Base-by-base conservation (phyloP, 2,888 invertebrate species). In the Hydraecia micacea region DNA sequence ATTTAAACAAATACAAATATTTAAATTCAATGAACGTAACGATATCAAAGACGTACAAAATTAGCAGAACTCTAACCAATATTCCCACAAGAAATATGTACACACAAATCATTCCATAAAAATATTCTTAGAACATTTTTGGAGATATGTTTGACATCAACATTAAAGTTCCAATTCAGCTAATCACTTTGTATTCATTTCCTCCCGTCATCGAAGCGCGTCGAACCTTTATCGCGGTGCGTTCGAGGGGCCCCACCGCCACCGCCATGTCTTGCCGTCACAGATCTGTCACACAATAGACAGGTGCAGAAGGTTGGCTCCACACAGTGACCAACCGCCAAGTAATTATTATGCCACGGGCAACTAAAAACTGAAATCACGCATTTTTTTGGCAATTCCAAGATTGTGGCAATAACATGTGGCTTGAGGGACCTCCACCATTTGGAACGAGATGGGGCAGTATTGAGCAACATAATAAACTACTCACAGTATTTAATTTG, bases 221-320 rank as follows among this genome's bases (percentile, higher is more conserved):
- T 58, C 70, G 42, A 39, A 71, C 55, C 71, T 69, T 81, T 77
- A 84, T 69, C 75, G 60, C 68, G 75, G 70, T 42, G 36, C 36
- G 67, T 58, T 76, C 32, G 60, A 73, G 80, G 73, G 71, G 15
- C 1, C 4, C 32, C 32, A 32, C 32, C 32, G 32, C 60, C 55
- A 8, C 21, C 39, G 25, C 32, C 21, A 66, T 58, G 58, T 42
- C 13, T 8, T 4, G 21, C 2, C 63, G 15, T 13, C 42, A 13
- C 42, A n/a, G 42, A 9, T 15, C 18, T 25, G 15, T 5, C 15
- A 1, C 15, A 36, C 13, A 9, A 15, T 15, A 46, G 0, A 46
- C 8, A 18, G 6, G 2, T 0, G 7, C 28, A 58, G 28, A 79
- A 80, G 46, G 55, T n/a, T 2, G 0, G 25, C 4, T n/a, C 55